Base-by-base conservation (phyloP, 2,888 invertebrate genomes). In the Syrista parreyssii region DNA sequence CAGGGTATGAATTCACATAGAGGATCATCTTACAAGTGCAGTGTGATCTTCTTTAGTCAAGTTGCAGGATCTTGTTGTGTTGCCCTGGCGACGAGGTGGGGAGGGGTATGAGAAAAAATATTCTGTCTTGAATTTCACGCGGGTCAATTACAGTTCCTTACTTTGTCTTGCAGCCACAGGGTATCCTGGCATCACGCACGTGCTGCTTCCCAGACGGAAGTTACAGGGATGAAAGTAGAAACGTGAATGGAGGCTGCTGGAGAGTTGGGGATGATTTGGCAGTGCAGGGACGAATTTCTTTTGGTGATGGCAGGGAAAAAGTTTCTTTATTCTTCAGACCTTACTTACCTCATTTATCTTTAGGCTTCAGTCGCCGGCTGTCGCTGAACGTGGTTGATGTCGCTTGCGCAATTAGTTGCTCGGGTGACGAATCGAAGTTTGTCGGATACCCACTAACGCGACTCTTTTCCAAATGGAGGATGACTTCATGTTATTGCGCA, bases 81-180 rank as follows among this genome's bases (percentile, higher is more conserved):
- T 32, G 12, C 71, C 33, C 31, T 71, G 71, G 31, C n/a, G 12
- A 71, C 71, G 31, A 11, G 4, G 31, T 12, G 69, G 31, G 23
- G 23, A 69, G 69, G 69, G 76, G 40, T 55, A 55, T 33, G 75
- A 30, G 31, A 68, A 75, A 79, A 75, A 78, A 83, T 82, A 79
- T 68, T 69, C 69, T 68, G 79, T 82, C 80, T 86, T 83, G 76
- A 75, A 81, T 86, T 86, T 81, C 86, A 84, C 76, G 69, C 80
- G 80, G 81, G 74, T 84, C 80, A 81, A 81, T 86, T 86, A 84
- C 82, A 80, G 74, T 75, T 79, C 15, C 68, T 73, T 55, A 23
- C 23, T 55, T 55, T 23, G 40, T 55, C 40, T 23, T 6, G 40
- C 23, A 23, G 23, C 23, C 23, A 55, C 15, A 55, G 40, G 9